phyloP scores from a whole-genome alignment of 2,888 invertebrate genomes.

The Eubasilissa splendida region DNA sequence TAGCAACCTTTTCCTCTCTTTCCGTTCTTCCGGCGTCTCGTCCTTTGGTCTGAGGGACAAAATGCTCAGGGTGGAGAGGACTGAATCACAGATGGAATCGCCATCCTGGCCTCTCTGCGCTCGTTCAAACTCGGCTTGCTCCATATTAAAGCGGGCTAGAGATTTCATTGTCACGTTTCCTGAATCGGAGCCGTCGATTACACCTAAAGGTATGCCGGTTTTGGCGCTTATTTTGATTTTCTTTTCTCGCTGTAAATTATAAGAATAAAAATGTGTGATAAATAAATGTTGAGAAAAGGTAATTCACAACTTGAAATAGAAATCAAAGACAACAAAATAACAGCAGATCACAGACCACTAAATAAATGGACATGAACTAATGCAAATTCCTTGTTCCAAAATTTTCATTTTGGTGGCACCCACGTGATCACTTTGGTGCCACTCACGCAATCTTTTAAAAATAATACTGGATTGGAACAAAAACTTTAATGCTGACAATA shows the following conservation, averaged over 20 bases:
- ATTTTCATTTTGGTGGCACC: too few relatives aligned
- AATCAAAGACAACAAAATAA: too few relatives aligned
- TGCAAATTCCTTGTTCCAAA: too few relatives aligned
- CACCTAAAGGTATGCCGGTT: conserved; percentile 83
- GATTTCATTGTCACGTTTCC: conserved; percentile 80
- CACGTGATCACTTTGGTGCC: too few relatives aligned
- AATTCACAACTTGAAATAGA: too few relatives aligned
- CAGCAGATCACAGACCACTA: too few relatives aligned
- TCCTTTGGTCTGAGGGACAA: conserved; percentile 82
- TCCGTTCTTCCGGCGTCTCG: conserved; percentile 85
- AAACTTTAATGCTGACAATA: too few relatives aligned
- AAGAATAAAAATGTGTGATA: neutral
- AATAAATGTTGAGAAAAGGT: too few relatives aligned
- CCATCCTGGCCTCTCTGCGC: conserved; percentile 65
- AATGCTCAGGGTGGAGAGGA: conserved; percentile 79
- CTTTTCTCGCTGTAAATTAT: conserved; percentile 65
- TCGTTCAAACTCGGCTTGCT: conserved; percentile 62
- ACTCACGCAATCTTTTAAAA: too few relatives aligned
- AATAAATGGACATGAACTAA: too few relatives aligned
- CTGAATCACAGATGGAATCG: conserved; percentile 76
- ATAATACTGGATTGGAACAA: too few relatives aligned
- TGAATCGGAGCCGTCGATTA: conserved; percentile 72
- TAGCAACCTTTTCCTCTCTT: conserved; percentile 82
- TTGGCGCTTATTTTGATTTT: conserved; percentile 81
- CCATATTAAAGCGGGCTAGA: conserved; percentile 77